Evolutionary conservation across 2,888 invertebrate genomes (phyloP).

Genomic region (Antheraea assamensis): DNA sequence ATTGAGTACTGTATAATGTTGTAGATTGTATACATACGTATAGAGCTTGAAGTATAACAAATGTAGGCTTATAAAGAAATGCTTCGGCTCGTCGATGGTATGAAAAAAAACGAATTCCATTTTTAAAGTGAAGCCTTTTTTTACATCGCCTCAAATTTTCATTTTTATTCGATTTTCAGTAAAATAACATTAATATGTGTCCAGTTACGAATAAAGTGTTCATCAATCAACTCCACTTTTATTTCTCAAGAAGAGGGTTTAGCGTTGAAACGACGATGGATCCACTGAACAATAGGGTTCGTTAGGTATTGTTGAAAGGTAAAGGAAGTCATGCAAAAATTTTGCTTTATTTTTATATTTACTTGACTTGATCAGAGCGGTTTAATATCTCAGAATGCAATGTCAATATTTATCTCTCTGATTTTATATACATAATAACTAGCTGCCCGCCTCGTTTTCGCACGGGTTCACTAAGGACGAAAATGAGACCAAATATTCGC

Average conservation of each 20-base stretch:
- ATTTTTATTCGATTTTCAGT: not conserved
- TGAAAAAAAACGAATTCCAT: too few relatives aligned
- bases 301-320: slow-evolving; percentile 37
- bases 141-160: too few relatives aligned
- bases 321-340: slow-evolving; percentile 40
- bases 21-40: too few relatives aligned
- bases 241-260: slow-evolving; percentile 16
- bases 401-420: not conserved
- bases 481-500: too few relatives aligned
- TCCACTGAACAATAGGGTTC: slow-evolving; percentile 51
- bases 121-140: too few relatives aligned
- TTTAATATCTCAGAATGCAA: not conserved
- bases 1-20: too few relatives aligned
- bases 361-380: slow-evolving; percentile 2
- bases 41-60: too few relatives aligned
- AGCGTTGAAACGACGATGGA: slow-evolving; percentile 5
- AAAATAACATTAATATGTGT: not conserved
- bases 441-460: too few relatives aligned
- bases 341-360: slow-evolving; percentile 31
- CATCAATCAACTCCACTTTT: slow-evolving; percentile 41
- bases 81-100: too few relatives aligned
- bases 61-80: too few relatives aligned
- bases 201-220: not conserved
- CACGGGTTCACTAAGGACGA: too few relatives aligned
- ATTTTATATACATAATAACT: too few relatives aligned